phyloP scores from a whole-genome alignment of 1,140 invertebrate species.

The Ylistrum balloti region DNA sequence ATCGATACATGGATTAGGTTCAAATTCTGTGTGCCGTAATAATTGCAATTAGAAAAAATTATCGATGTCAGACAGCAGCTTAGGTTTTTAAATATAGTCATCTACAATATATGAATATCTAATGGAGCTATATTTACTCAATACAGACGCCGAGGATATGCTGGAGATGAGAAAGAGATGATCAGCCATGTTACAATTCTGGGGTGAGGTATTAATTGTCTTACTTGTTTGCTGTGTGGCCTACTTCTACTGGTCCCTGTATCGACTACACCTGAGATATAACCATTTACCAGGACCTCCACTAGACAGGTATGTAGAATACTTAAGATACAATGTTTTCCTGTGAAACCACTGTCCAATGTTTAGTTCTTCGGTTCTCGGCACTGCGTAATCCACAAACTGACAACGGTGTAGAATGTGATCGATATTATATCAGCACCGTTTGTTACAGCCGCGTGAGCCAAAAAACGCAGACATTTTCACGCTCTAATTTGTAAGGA shows the following conservation, averaged over 20 bases:
- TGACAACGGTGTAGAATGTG: background rate
- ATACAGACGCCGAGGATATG: background rate
- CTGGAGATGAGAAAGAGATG: background rate
- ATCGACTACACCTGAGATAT: background rate
- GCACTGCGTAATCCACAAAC: no score
- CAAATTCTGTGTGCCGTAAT: no score
- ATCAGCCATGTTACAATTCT: background rate
- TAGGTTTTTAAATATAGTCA: no score
- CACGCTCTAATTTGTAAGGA: no score
- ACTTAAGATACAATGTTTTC: no score
- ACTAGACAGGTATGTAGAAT: background rate
- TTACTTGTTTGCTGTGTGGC: background rate
- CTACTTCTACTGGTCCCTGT: background rate
- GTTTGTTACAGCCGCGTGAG: background rate
- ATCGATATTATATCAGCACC: background rate
- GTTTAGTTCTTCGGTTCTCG: no score
- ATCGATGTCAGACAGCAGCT: no score
- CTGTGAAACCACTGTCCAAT: no score
- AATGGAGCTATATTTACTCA: background rate
- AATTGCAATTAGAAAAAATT: no score
- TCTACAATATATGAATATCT: no score
- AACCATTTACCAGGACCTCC: background rate
- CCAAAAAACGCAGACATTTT: background rate
- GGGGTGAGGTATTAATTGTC: background rate
- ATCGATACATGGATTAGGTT: no score